phyloP scores from a whole-genome alignment of 2,797 vertebrate genomes.

The Leucoraja ocellata region DNA sequence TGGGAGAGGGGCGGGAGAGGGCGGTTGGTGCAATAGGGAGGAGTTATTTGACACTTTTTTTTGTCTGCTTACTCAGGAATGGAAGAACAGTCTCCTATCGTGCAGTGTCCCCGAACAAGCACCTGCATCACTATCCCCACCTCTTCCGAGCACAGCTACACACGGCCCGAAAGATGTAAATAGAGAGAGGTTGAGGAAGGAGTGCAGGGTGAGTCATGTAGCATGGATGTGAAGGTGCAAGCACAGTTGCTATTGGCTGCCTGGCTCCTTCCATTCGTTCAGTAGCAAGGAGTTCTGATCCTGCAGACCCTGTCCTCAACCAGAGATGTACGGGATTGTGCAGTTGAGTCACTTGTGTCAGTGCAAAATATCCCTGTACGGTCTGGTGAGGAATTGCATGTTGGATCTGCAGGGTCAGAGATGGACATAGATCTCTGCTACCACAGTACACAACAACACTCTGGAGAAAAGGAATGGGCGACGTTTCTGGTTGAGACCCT shows the following conservation, averaged over 20 bases:
- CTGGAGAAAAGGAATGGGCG: too few relatives aligned
- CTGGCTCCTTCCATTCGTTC: background rate
- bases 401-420: background rate
- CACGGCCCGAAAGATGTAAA: background rate
- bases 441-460: background rate
- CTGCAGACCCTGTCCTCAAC: background rate
- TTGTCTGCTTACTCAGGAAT: conserved; percentile 22
- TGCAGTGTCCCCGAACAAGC: background rate
- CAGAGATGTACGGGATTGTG: background rate
- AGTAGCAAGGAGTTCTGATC: background rate
- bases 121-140: background rate
- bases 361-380: background rate
- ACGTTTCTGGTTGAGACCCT: too few relatives aligned
- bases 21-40: background rate
- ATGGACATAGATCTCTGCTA: background rate
- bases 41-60: background rate
- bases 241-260: background rate
- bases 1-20: background rate
- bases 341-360: background rate
- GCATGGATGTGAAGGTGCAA: background rate
- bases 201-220: background rate
- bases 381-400: background rate
- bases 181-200: background rate
- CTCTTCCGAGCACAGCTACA: background rate
- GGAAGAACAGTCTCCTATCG: background rate